These are phyloP conservation scores for Tachuris rubrigastra DNA, from an alignment of 2,113 vertebrate genomes.

Conservation along the genomic window DNA sequence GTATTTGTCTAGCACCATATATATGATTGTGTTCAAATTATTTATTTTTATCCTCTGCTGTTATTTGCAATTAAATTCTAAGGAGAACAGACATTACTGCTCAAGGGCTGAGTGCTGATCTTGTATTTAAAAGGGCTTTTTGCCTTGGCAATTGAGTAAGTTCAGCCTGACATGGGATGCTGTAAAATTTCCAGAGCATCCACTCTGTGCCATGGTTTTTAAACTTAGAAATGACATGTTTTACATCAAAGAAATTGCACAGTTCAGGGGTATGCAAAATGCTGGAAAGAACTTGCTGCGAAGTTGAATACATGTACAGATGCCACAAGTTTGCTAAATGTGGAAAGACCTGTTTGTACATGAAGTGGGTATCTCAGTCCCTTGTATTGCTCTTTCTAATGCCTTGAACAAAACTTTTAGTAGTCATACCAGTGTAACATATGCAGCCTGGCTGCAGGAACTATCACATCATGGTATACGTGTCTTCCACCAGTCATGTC, in stretches of 20 bases:
- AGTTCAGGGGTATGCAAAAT: background rate
- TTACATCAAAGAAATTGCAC: constrained; percentile 1
- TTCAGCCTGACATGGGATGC: background rate
- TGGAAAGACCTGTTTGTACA: background rate
- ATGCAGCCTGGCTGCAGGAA: background rate
- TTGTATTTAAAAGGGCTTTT: background rate
- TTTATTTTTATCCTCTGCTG: constrained; percentile 44
- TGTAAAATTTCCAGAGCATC: constrained; percentile 10
- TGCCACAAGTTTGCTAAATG: background rate
- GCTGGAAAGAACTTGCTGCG: background rate
- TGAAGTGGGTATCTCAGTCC: background rate
- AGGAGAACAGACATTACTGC: background rate
- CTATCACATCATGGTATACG: rapidly evolving
- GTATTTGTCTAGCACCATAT: constrained; percentile 20
- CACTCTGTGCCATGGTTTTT: background rate
- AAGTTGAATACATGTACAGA: background rate
- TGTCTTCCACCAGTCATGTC: background rate
- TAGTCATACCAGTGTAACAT: background rate
- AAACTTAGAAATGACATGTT: background rate
- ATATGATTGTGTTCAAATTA: constrained; percentile 28
- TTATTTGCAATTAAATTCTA: constrained; percentile 29
- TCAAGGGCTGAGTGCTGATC: constrained; percentile 25
- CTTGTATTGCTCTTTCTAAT: background rate
- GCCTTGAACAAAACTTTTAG: background rate
- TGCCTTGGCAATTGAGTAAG: background rate